Evolutionary conservation across 2,113 vertebrate genomes (phyloP), one percentile per base, ranked within the genome.

Genomic region (Bufo bufo): DNA sequence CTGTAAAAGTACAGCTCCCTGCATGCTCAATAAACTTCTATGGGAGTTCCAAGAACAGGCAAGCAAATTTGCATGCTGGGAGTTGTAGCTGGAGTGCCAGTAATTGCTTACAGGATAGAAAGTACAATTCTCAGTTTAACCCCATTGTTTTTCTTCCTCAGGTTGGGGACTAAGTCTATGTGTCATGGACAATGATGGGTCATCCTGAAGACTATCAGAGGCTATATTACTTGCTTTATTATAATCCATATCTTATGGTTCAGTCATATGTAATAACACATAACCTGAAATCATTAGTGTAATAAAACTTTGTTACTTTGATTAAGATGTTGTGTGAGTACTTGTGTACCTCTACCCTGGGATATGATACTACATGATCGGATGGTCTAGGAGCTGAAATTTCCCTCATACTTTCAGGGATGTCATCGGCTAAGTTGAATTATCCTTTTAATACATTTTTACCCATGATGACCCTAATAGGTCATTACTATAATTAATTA

Each of bases 241-340:
- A 74, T 74, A 45, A 80, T 59, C 54, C n/a, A 80, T 56, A 33
- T 80, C 78, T 59, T 58, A 43, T 59, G n/a, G 59, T 80, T 80
- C 23, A 80, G 14, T 58, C 23, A 23, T 59, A 4, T 78, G 9
- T 14, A 23, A 52, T 56, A 56, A 79, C n/a, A 33, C 2, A 58
- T 56, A 58, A 52, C 54, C 54, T 80, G 12, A 59, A 52, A 59
- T 56, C 78, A 79, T 58, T 33, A 80, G 78, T 47, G 4, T 33
- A 80, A 80, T 80, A 80, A 80, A 79, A 45, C 78, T 58, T 33
- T 33, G 23, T 43, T 80, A 80, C 54, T 23, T n/a, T 72, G n/a
- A 66, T 23, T 66, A 10, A 72, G 45, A 16, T 45, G 17, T 5
- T 72, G 33, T 43, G 11, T 72, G 69, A 72, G 33, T 47, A 17